phyloP scores from a whole-genome alignment of 2,113 vertebrate genomes.

The Lophura nycthemera region DNA sequence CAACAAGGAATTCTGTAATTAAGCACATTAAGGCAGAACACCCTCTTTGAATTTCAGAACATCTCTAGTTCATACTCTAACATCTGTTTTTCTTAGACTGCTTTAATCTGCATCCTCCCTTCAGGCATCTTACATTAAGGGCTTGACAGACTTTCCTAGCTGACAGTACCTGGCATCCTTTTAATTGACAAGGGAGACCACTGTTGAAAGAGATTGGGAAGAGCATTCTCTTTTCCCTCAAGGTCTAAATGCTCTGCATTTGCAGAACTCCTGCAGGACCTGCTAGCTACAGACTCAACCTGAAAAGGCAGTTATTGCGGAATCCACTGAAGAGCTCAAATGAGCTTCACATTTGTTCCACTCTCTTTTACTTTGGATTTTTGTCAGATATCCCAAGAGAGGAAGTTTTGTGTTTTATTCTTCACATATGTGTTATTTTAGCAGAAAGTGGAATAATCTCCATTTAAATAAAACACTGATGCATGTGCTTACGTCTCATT shows the following conservation, averaged over 20 bases:
- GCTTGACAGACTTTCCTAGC: constrained; percentile 35
- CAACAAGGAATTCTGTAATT: constrained; percentile 66
- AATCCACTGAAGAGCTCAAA: neutral
- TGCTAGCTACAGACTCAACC: neutral
- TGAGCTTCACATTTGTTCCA: neutral
- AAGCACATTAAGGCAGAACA: constrained; percentile 68
- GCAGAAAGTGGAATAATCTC: neutral
- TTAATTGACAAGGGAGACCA: constrained; percentile 53
- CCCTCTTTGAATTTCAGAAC: constrained; percentile 68
- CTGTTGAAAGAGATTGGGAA: constrained; percentile 49
- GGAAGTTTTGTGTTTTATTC: neutral
- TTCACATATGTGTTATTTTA: neutral
- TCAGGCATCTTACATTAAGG: constrained; percentile 54
- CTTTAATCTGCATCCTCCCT: constrained; percentile 69
- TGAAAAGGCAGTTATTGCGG: neutral
- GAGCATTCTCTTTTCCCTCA: constrained; percentile 33
- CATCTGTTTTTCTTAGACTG: constrained; percentile 54
- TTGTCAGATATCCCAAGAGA: neutral
- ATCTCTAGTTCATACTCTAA: constrained; percentile 53
- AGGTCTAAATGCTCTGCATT: constrained; percentile 32
- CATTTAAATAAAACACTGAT: neutral
- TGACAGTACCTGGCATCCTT: constrained; percentile 53
- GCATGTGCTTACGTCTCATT: neutral
- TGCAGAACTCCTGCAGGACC: constrained; percentile 36
- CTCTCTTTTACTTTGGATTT: neutral